Percentiles rank a stretch among this genome's conserved stretches.
phyloP scores from a whole-genome alignment of 2,113 vertebrate species.

The Chionodraco myersi region DNA sequence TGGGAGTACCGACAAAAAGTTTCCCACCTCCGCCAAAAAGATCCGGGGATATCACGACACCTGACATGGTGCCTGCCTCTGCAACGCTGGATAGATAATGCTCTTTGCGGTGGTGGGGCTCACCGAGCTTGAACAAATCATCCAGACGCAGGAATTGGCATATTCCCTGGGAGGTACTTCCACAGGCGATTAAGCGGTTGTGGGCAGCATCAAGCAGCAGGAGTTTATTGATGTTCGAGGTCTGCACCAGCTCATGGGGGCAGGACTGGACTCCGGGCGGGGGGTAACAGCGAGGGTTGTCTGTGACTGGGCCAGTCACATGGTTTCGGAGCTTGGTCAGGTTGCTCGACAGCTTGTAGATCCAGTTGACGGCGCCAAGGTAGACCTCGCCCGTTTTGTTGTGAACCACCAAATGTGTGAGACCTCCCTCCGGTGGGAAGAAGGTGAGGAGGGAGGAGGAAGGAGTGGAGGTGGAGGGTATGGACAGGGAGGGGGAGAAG shows the following conservation, averaged over 20 bases:
- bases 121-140: slow-evolving; percentile 96
- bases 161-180: slow-evolving; percentile 96
- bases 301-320: slow-evolving; percentile 93
- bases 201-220: slow-evolving; percentile 94
- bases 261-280: slow-evolving; percentile 96
- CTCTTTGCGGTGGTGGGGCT: slow-evolving; percentile 98
- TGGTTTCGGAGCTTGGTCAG: slow-evolving; percentile 92
- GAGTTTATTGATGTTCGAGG: slow-evolving; percentile 95
- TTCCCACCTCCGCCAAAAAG: slow-evolving; percentile 87
- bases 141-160: slow-evolving; percentile 97
- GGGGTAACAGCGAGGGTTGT: slow-evolving; percentile 97
- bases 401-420: slow-evolving; percentile 94
- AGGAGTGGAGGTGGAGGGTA: slow-evolving; percentile 50
- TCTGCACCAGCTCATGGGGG: slow-evolving; percentile 90
- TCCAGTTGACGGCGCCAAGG: slow-evolving; percentile 94
- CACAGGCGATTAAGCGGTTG: slow-evolving; percentile 95
- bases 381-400: slow-evolving; percentile 95
- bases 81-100: slow-evolving; percentile 97
- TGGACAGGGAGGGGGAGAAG: slow-evolving; percentile 33
- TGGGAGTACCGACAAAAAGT: slow-evolving; percentile 95
- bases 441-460: slow-evolving; percentile 81
- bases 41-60: slow-evolving; percentile 91
- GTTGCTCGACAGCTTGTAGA: slow-evolving; percentile 95
- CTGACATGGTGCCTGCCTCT: slow-evolving; percentile 94
- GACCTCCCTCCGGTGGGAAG: slow-evolving; percentile 89